Base-by-base conservation (phyloP, 2,113 vertebrate species). In the Vulpes lagopus region DNA sequence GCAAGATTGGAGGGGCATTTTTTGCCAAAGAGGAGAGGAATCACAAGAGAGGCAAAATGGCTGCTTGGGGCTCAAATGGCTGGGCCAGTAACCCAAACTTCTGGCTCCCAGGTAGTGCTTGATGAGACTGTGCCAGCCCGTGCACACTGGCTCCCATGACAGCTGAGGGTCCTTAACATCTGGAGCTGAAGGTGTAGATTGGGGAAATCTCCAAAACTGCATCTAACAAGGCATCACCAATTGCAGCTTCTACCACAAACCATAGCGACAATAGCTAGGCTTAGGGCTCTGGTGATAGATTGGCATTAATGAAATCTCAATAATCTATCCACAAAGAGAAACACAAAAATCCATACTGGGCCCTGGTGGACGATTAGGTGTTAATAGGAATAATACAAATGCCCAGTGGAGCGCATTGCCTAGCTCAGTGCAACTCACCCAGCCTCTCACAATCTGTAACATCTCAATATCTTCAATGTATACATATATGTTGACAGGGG, bases 281-380 rank as follows among this genome's bases (percentile, higher is more conserved):
- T 64, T 49, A 83, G 23, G 53, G 20, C 81, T 91, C 64, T 97
- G 71, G 35, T 92, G 88, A 96, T 87, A 96, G 92, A 97, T 62
- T 67, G 43, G 23, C 88, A 71, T 84, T 96, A 96, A 97, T 94
- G 95, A 94, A 95, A 97, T 97, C 93, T 96, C 91, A 94, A 69
- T 97, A 97, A 78, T 97, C 76, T 92, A 35, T 59, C 84, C 23
- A 85, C 8, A 49, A 96, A 95, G 79, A 94, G 83, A 85, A 95
- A 96, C 97, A 80, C 76, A 73, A 94, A 96, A 95, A 96, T 96
- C 97, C 65, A 96, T 97, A 91, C 22, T 10, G 81, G 93, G 65
- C 80, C 91, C 91, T 67, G 94, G 59, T 73, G 88, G 81, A 35
- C 83, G 20, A 96, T 97, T 97, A 94, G 92, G n/a, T 90, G 69